Conservation (phyloP, 2,113 vertebrate species). For the Scalopus aquaticus region DNA sequence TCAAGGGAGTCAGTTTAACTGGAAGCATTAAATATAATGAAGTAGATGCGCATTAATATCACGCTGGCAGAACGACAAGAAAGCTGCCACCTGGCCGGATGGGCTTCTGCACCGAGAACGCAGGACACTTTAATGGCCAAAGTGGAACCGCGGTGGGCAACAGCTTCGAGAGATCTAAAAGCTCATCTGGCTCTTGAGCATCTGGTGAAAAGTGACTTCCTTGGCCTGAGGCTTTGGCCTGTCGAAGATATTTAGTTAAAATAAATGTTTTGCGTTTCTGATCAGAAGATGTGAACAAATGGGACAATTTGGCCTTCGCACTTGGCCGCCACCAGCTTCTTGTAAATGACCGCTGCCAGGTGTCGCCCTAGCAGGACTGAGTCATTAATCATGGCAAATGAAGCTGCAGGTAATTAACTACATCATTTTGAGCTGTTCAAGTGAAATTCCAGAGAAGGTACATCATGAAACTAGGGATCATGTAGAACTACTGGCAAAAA, state of each 20-base stretch:
- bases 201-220: not conserved
- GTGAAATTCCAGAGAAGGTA: not conserved
- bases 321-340: not conserved
- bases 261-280: not conserved
- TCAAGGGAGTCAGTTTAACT: not conserved
- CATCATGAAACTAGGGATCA: not conserved
- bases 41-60: not conserved
- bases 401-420: not conserved
- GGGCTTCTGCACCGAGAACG: accelerated
- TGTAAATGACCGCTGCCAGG: not conserved
- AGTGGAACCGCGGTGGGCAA: accelerated
- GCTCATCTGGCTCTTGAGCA: not conserved
- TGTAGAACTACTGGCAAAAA: not conserved
- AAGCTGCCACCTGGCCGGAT: not conserved
- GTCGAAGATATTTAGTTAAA: not conserved
- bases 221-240: not conserved
- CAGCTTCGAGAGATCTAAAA: not conserved
- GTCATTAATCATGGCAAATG: not conserved
- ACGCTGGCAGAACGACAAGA: not conserved
- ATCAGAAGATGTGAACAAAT: not conserved
- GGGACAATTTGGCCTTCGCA: not conserved
- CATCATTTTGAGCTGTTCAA: not conserved
- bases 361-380: not conserved
- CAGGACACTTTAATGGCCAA: not conserved
- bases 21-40: not conserved